Conservation (phyloP, 2,888 invertebrate genomes). For the Smittia aterrima region DNA sequence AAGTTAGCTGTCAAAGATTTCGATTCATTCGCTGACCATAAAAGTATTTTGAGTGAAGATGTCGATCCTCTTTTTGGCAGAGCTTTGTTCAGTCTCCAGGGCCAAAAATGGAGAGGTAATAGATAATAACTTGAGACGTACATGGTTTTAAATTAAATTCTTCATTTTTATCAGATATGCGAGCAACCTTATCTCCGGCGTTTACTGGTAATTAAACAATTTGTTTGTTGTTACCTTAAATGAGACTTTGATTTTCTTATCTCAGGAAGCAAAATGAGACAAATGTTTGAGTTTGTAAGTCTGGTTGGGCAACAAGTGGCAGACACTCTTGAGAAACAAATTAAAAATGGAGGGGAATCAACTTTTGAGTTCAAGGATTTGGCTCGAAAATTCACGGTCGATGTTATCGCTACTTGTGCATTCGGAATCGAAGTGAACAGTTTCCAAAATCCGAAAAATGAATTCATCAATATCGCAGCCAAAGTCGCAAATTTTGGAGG, state of each 20-base stretch:
- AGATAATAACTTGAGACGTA: too few species aligned
- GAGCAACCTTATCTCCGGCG: constrained; percentile 47
- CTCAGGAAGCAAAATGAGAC: constrained; percentile 46
- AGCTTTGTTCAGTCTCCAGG: background rate
- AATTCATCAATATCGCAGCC: constrained; percentile 58
- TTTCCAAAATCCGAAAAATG: constrained; percentile 55
- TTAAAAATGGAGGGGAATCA: background rate
- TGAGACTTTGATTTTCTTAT: too few species aligned
- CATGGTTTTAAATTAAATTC: too few species aligned
- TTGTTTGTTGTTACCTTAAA: too few species aligned
- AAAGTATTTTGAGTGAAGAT: constrained; percentile 43
- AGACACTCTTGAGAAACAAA: constrained; percentile 5
- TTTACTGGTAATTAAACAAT: constrained; percentile 45
- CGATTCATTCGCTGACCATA: constrained; percentile 45
- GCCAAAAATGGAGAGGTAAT: constrained; percentile 46
- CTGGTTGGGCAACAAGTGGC: background rate
- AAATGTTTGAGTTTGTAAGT: constrained; percentile 46
- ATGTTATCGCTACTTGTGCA: constrained; percentile 54
- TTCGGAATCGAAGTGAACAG: constrained; percentile 54
- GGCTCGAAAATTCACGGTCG: constrained; percentile 51
- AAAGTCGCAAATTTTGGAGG: constrained; percentile 50
- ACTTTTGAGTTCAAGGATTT: constrained; percentile 52
- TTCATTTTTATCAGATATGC: constrained; percentile 44
- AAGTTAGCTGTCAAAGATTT: constrained; percentile 43
- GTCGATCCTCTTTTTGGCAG: constrained; percentile 45